Evolutionary conservation across 1,140 invertebrate genomes (phyloP).

Genomic region (Ooceraea biroi): DNA sequence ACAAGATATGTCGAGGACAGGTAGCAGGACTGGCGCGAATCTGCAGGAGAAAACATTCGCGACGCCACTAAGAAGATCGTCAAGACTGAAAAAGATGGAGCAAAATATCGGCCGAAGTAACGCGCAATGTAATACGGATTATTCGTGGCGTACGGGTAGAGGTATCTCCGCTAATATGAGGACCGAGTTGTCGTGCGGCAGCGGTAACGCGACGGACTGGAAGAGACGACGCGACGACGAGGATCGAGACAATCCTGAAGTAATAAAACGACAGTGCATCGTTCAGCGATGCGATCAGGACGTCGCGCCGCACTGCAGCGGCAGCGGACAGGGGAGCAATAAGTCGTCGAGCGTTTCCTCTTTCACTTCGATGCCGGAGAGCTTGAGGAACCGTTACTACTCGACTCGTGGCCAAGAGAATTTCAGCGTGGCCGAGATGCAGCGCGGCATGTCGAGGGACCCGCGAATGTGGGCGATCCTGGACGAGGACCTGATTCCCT

Average conservation of each 20-base stretch:
- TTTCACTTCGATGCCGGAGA: constrained; percentile 79
- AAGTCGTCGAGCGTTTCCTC: constrained; percentile 67
- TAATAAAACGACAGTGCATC: constrained; percentile 8
- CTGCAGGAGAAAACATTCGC: background rate
- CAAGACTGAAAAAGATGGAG: background rate
- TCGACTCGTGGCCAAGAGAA: constrained; percentile 87
- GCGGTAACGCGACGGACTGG: background rate
- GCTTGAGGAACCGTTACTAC: constrained; percentile 88
- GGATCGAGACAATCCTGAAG: background rate
- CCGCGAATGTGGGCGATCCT: constrained; percentile 84
- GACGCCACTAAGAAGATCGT: background rate
- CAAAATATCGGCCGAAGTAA: background rate
- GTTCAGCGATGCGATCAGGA: background rate
- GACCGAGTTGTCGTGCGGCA: background rate
- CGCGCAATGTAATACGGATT: background rate
- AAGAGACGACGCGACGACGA: background rate
- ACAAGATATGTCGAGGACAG: background rate
- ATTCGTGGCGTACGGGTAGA: background rate
- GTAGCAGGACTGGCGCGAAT: background rate
- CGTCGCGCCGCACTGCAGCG: background rate
- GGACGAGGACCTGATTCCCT: constrained; percentile 78
- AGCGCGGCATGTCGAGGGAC: constrained; percentile 87
- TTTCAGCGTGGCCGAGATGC: constrained; percentile 86
- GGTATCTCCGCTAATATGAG: constrained; percentile 6
- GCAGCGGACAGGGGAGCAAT: background rate